phyloP scores from a whole-genome alignment of 2,113 vertebrate genomes.

The Osmerus eperlanus region DNA sequence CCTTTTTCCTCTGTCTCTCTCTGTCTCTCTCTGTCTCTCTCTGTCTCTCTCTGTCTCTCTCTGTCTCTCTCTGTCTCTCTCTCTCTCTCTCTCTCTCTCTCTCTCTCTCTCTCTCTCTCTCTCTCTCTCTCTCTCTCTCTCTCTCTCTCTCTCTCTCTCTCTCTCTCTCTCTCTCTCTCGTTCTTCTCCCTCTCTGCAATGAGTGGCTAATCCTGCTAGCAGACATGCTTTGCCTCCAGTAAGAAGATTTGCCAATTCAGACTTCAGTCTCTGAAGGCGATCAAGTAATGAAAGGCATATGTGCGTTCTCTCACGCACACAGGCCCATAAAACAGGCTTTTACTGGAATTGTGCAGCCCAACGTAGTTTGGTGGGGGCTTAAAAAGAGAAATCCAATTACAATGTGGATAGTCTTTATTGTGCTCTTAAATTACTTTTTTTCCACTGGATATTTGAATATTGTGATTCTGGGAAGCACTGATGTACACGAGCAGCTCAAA shows the following conservation, averaged over 20 bases:
- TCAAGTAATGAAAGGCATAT: slow-evolving; percentile 81
- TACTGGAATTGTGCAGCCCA: slow-evolving; percentile 23
- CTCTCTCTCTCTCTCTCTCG: slow-evolving; percentile 27
- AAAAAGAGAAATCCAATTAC: slow-evolving; percentile 19
- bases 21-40: neutral
- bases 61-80: neutral
- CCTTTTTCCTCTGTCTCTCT: neutral
- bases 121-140: too few relatives aligned
- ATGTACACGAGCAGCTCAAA: neutral
- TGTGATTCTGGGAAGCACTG: neutral
- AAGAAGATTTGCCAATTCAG: slow-evolving; percentile 82
- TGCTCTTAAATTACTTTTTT: slow-evolving; percentile 8
- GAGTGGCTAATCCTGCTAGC: slow-evolving; percentile 74
- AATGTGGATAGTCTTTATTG: slow-evolving; percentile 23
- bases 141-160: slow-evolving; percentile 35
- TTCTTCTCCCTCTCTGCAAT: slow-evolving; percentile 43
- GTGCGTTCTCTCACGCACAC: slow-evolving; percentile 69
- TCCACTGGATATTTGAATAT: neutral
- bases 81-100: slow-evolving; percentile 1
- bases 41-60: too few relatives aligned
- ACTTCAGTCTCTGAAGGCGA: slow-evolving; percentile 77
- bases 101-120: too few relatives aligned
- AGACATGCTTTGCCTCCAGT: slow-evolving; percentile 76
- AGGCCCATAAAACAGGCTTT: slow-evolving; percentile 51
- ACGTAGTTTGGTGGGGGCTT: neutral